phyloP scores from a whole-genome alignment of 2,797 vertebrate genomes.

The Sebastes itinus region DNA sequence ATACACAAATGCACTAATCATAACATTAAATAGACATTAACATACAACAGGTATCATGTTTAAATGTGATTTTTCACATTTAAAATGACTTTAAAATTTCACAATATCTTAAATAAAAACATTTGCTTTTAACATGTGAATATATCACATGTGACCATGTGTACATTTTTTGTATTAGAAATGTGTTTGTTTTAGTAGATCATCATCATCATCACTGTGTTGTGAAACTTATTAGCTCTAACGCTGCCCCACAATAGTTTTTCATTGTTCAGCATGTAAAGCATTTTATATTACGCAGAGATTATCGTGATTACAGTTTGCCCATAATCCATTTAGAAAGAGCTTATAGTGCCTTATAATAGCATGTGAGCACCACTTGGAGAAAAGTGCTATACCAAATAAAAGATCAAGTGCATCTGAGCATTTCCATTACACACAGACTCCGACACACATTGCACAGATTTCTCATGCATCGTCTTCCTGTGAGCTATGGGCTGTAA shows the following conservation, averaged over 20 bases:
- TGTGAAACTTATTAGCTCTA: not conserved
- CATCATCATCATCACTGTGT: not conserved
- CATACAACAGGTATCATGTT: not conserved
- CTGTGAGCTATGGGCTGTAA: constrained; percentile 78
- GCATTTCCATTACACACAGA: constrained; percentile 47
- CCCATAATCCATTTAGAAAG: constrained; percentile 63
- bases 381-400: constrained; percentile 63
- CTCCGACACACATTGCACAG: constrained; percentile 60
- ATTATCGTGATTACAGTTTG: constrained; percentile 58
- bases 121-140: not conserved
- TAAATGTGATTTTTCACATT: not conserved
- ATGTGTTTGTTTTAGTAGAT: not conserved
- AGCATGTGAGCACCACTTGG: constrained; percentile 64
- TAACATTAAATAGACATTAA: not conserved
- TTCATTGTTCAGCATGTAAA: constrained; percentile 38
- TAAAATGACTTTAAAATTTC: not conserved
- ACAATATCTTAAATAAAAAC: not conserved
- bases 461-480: constrained; percentile 77
- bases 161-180: not conserved
- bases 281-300: constrained; percentile 51
- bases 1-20: not conserved
- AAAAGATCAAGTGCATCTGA: constrained; percentile 70
- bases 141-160: not conserved
- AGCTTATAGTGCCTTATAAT: constrained; percentile 60
- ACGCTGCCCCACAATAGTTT: not conserved